These are phyloP conservation scores for Morphnarchus princeps DNA, from an alignment of 2,113 vertebrate genomes.

Conservation along the genomic window DNA sequence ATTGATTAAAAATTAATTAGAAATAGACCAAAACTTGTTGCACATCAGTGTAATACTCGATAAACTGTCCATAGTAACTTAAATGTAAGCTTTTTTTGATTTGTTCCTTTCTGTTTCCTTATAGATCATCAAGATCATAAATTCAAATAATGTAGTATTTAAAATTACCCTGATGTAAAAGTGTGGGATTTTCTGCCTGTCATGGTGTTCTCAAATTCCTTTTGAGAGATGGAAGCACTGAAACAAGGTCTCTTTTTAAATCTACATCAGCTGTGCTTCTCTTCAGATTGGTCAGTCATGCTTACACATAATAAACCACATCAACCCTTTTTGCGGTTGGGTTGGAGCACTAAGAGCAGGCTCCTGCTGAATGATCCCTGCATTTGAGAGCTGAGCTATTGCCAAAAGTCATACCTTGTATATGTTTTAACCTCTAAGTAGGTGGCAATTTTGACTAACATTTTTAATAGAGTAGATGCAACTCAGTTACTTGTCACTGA, in stretches of 20 bases:
- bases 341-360: background rate
- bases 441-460: background rate
- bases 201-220: background rate
- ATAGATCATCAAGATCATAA: background rate
- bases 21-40: background rate
- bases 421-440: background rate
- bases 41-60: background rate
- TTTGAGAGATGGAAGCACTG: background rate
- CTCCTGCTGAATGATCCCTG: background rate
- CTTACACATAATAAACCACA: background rate
- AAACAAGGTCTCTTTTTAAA: background rate
- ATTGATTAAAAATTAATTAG: background rate
- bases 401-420: background rate
- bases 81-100: background rate
- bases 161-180: background rate
- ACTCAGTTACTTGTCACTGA: background rate
- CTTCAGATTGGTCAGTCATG: background rate
- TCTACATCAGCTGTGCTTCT: background rate
- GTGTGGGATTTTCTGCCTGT: background rate
- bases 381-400: background rate
- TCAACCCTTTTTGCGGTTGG: background rate
- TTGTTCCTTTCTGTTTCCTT: background rate
- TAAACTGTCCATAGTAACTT: background rate
- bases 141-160: background rate
- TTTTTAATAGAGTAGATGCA: background rate